Evolutionary conservation across 2,797 vertebrate species (phyloP).

Genomic region (Huso huso): DNA sequence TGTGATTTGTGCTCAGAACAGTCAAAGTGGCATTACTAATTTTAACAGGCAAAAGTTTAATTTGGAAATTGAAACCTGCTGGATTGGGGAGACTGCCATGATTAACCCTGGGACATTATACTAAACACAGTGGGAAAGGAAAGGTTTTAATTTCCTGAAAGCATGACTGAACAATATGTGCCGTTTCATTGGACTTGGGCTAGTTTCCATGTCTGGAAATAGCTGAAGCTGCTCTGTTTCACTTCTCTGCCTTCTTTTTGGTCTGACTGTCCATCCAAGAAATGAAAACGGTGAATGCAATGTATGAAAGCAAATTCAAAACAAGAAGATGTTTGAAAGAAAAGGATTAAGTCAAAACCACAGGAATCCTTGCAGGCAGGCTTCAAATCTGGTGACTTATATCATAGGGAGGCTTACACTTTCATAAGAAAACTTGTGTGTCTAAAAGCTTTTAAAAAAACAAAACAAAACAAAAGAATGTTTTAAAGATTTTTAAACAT

Average conservation of each 20-base stretch:
- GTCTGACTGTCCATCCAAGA: not conserved
- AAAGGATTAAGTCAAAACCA: not conserved
- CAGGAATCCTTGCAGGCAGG: not conserved
- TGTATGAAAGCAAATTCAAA: not conserved
- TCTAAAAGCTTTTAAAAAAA: not conserved
- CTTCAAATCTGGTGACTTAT: not conserved
- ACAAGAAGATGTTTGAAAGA: not conserved
- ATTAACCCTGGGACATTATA: not conserved
- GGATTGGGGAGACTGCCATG: constrained; percentile 22
- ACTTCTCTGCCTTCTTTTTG: not conserved
- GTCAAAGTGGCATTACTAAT: constrained; percentile 26
- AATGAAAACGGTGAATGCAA: not conserved
- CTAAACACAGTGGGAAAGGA: not conserved
- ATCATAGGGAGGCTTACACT: not conserved
- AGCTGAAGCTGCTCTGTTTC: not conserved
- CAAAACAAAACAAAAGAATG: not conserved
- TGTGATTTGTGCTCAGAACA: constrained; percentile 12
- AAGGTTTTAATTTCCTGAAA: not conserved
- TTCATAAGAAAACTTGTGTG: not conserved
- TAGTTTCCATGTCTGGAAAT: not conserved
- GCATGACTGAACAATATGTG: not conserved
- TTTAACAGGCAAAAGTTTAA: constrained; percentile 40
- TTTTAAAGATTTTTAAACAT: not conserved
- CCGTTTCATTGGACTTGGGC: not conserved
- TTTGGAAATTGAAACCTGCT: constrained; percentile 38